Conservation (phyloP, 2,797 vertebrate species). For the Bufotes viridis region DNA sequence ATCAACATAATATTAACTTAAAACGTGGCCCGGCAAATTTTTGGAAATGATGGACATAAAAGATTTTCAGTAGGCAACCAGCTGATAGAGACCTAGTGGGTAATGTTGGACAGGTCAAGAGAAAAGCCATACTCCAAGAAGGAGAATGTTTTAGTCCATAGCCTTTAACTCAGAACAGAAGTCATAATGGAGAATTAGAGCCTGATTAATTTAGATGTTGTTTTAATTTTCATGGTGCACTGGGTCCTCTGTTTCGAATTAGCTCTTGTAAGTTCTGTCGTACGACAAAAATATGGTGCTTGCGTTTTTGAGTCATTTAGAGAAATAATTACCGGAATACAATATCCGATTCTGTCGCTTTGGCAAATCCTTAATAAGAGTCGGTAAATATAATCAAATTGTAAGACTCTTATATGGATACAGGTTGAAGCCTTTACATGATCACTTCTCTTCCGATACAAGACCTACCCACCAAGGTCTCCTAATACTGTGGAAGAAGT, state of each 20-base stretch:
- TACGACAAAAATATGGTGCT: too few relatives aligned
- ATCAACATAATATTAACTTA: too few relatives aligned
- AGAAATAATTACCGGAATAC: too few relatives aligned
- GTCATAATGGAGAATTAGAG: neutral
- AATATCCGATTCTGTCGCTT: too few relatives aligned
- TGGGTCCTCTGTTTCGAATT: too few relatives aligned
- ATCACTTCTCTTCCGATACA: neutral
- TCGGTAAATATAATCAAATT: neutral
- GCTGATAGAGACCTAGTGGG: neutral
- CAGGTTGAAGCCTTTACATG: neutral
- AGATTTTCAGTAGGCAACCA: too few relatives aligned
- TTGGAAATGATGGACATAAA: neutral
- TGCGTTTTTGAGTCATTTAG: too few relatives aligned
- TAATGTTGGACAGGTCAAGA: neutral
- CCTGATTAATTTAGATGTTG: neutral
- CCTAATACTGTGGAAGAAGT: neutral
- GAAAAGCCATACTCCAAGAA: neutral
- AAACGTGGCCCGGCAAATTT: neutral
- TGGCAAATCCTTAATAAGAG: too few relatives aligned
- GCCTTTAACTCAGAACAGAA: neutral
- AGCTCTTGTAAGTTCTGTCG: too few relatives aligned
- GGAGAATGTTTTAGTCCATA: neutral
- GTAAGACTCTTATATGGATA: neutral
- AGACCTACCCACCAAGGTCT: neutral
- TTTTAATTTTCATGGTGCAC: neutral